Evolutionary conservation across 2,113 vertebrate genomes (phyloP).

Genomic region (Eublepharis macularius): DNA sequence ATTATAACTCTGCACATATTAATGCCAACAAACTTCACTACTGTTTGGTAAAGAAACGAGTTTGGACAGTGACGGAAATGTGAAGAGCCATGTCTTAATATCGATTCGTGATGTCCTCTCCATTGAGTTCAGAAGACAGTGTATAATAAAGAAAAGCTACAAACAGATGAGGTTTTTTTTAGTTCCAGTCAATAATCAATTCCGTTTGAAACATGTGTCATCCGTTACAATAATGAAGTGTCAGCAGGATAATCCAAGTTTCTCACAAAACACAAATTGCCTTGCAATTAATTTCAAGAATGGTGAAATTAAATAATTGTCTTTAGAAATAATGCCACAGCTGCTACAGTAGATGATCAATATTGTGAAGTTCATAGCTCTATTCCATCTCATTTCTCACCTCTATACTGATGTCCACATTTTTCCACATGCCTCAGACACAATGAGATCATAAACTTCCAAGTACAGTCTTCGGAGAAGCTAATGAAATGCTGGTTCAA

Average conservation of each 20-base stretch:
- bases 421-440: conserved; percentile 61
- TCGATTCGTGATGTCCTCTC: conserved; percentile 39
- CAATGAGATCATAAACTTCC: conserved; percentile 64
- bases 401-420: conserved; percentile 63
- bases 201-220: conserved; percentile 52
- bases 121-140: conserved; percentile 38
- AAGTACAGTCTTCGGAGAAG: conserved; percentile 58
- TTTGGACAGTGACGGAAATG: conserved; percentile 43
- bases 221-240: conserved; percentile 45
- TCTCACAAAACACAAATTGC: conserved; percentile 58
- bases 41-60: conserved; percentile 60
- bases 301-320: conserved; percentile 52
- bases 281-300: conserved; percentile 60
- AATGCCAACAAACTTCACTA: conserved; percentile 68
- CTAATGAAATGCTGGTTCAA: conserved; percentile 67
- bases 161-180: conserved; percentile 52
- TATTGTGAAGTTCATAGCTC: conserved; percentile 54
- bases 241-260: conserved; percentile 52
- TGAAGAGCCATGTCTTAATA: conserved; percentile 51
- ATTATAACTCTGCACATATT: conserved; percentile 55
- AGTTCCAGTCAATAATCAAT: conserved; percentile 63
- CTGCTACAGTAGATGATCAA: conserved; percentile 38
- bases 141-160: conserved; percentile 45
- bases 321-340: conserved; percentile 53
- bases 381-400: conserved; percentile 64